Evolutionary conservation across 2,113 vertebrate species (phyloP), one percentile per base, ranked within the genome.

Genomic region (Baryphthengus martii): DNA sequence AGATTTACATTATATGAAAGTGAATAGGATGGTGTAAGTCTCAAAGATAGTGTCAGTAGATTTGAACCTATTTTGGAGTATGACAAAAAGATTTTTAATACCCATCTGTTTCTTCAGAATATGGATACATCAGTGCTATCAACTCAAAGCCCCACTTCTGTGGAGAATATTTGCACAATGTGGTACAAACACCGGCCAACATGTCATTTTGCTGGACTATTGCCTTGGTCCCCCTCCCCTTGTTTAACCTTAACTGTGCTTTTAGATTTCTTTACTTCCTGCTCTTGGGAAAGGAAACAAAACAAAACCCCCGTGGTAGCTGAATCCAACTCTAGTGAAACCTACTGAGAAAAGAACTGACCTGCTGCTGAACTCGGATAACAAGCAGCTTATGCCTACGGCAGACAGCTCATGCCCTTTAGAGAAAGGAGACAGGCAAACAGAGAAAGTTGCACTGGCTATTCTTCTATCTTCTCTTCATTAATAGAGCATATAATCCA

Each of bases 321-420:
- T 95, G 59, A 82, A 72, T 52, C 39, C 79, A 55, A 88, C 63
- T 76, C 24, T 28, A 85, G 16, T 23, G 63, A 93, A 96, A n/a
- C 29, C 50, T 80, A 76, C 40, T 67, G 86, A 93, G 90, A 91
- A 58, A 90, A 68, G 20, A 85, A 50, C 4, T 93, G 88, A 92
- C 89, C 88, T 91, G 44, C 55, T 78, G 29, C 62, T 91, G 94
- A 96, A 92, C 85, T 93, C 91, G 17, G 65, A 90, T 49, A 88
- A 80, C 55, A 89, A 93, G 73, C 55, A 85, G 50, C 53, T 80
- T 47, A 26, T 62, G 88, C 89, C 86, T 65, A 67, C 67, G 47
- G 61, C 59, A 76, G 50, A 77, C 39, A 77, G 45, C 71, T 80
- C 71, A 37, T 89, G 83, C 31, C 83, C 44, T 96, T 94, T 78